Percentiles rank a stretch among this genome's conserved stretches.
Evolutionary conservation across 2,797 vertebrate species (phyloP).

Genomic region (Squalus acanthias): DNA sequence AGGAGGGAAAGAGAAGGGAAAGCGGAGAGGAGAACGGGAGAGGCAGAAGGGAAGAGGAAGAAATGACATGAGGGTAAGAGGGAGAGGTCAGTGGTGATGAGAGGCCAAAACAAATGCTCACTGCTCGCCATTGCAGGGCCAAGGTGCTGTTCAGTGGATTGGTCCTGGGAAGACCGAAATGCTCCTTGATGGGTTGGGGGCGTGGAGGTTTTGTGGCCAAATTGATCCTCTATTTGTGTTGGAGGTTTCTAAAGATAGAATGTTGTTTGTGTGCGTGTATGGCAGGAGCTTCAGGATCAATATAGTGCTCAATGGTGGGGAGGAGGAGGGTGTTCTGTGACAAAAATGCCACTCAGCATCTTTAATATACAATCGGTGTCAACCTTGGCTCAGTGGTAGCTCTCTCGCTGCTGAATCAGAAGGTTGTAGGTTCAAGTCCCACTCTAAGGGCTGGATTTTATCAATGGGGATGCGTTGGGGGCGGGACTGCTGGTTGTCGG

Average conservation of each 20-base stretch:
- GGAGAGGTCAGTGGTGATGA: not conserved
- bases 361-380: not conserved
- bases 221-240: not conserved
- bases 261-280: not conserved
- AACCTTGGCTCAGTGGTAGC: not conserved
- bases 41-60: not conserved
- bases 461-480: too few relatives aligned
- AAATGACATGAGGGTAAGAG: not conserved
- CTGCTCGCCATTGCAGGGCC: not conserved
- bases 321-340: not conserved
- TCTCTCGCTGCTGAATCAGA: not conserved
- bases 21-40: not conserved
- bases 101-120: not conserved
- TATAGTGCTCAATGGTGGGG: not conserved
- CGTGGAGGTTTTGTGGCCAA: not conserved
- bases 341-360: not conserved
- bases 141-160: not conserved
- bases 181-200: not conserved
- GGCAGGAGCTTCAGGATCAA: not conserved
- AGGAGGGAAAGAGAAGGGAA: not conserved
- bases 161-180: not conserved
- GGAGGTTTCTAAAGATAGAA: not conserved
- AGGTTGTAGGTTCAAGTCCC: not conserved
- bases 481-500: too few relatives aligned
- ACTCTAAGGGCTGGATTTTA: not conserved